Evolutionary conservation across 2,113 vertebrate species (phyloP).

Genomic region (Anguilla japonica): DNA sequence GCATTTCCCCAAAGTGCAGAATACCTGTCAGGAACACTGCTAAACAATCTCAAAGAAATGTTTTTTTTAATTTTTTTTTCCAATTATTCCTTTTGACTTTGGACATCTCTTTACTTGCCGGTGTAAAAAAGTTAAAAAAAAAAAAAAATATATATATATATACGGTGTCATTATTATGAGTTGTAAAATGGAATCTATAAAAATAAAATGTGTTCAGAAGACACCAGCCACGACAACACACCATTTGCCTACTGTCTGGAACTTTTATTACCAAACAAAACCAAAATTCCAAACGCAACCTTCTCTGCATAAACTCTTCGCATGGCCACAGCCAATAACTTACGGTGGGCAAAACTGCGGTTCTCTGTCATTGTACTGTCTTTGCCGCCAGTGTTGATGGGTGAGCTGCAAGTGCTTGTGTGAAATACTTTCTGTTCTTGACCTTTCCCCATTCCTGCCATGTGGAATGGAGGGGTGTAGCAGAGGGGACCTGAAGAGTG

Average conservation of each 20-base stretch:
- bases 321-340: background rate
- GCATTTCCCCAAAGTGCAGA: background rate
- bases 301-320: background rate
- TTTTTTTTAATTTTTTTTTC: background rate
- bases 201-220: no score
- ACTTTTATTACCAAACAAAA: background rate
- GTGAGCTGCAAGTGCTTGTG: background rate
- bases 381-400: background rate
- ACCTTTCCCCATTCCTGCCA: background rate
- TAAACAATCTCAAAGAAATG: background rate
- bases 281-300: background rate
- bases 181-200: no score
- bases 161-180: no score
- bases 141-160: no score
- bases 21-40: no score
- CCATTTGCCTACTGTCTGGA: no score
- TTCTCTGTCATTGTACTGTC: background rate
- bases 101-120: background rate
- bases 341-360: background rate
- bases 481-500: background rate
- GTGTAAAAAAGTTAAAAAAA: background rate
- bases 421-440: background rate
- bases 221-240: no score
- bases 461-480: background rate
- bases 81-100: background rate